Evolutionary conservation across 1,140 invertebrate species (phyloP), one percentile per base, ranked within the genome.

Genomic region (Drosophila rufa): DNA sequence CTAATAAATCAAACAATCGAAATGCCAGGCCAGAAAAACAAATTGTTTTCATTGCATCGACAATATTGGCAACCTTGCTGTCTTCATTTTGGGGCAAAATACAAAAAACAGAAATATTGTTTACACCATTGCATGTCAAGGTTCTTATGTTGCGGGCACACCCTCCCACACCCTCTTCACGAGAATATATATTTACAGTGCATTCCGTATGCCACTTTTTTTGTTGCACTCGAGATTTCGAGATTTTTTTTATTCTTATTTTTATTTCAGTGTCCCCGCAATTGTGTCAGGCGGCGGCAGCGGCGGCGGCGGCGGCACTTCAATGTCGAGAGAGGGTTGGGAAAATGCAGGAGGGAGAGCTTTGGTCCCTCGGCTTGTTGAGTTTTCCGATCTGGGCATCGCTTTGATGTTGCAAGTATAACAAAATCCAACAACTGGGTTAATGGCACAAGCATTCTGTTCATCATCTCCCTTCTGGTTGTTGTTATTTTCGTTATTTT

Each of bases 351-450:
- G 19, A 2, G 15, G 64, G 15, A 40, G 42, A 40, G 36, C 25
- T n/a, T 30, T 17, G 48, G 25, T 64, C 25, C 53, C 40, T 30
- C 27, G 25, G 42, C 30, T 51, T 19, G 42, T 60, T 53, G 25
- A 38, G 47, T 71, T 67, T 50, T 65, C 38, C 25, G 38, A 82
- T 86, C 66, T 65, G 80, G 82, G 65, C 57, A 80, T 33, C 61
- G 73, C 84, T 89, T 89, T 89, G 84, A 89, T 89, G 85, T 83
- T 77, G 80, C 80, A 87, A 75, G 58, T 78, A 73, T 79, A 67
- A 76, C 75, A 70, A 71, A 73, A 82, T 61, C 58, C 71, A 59
- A 62, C 82, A 85, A 84, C 80, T 90, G 84, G 84, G 84, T 89
- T 89, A 89, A 89, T 90, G 69, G 84, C 84, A 81, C 85, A 89